Evolutionary conservation across 2,113 vertebrate species (phyloP).

Genomic region (Corapipo altera): DNA sequence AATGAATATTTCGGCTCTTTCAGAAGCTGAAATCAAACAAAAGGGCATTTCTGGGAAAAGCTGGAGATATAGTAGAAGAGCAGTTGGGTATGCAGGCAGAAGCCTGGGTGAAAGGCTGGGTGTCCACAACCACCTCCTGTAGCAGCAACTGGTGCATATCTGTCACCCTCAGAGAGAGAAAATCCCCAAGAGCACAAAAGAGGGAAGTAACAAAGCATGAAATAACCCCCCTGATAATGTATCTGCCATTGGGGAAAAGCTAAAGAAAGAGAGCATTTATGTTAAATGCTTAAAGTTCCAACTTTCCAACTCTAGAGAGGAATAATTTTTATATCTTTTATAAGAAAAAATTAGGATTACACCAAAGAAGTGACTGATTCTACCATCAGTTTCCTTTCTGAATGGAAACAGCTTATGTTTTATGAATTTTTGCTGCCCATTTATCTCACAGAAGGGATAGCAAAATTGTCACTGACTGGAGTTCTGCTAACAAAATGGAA

Average conservation of each 20-base stretch:
- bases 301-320: neutral
- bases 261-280: neutral
- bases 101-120: neutral
- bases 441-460: neutral
- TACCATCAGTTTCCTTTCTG: neutral
- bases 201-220: neutral
- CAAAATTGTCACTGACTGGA: neutral
- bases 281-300: neutral
- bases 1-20: neutral
- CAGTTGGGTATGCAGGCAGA: neutral
- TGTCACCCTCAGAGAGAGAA: neutral
- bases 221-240: neutral
- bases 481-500: neutral
- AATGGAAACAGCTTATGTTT: neutral
- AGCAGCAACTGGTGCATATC: neutral
- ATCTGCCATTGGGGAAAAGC: neutral
- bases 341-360: neutral
- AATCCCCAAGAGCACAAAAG: neutral
- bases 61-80: neutral
- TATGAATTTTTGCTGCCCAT: neutral
- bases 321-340: neutral
- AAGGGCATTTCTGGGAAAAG: neutral
- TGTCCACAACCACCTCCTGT: neutral
- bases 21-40: neutral
- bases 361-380: neutral